Evolutionary conservation across 1,140 invertebrate genomes (phyloP).

Genomic region (Pinna nobilis): DNA sequence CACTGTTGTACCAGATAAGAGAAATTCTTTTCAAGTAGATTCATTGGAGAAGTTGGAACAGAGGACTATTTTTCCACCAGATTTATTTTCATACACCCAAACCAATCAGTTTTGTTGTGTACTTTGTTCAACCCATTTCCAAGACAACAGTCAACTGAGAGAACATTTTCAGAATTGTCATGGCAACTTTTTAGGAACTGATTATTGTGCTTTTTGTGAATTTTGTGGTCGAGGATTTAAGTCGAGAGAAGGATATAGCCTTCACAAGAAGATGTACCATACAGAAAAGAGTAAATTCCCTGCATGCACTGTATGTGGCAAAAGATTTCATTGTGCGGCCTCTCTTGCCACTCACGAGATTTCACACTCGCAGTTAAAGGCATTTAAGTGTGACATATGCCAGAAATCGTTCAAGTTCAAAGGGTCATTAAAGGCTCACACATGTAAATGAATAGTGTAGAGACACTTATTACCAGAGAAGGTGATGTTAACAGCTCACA

Average conservation of each 20-base stretch:
- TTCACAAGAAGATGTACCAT: constrained; percentile 11
- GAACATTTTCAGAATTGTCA: background rate
- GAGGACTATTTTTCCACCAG: no score
- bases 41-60: no score
- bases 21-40: no score
- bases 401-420: background rate
- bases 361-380: background rate
- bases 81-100: no score
- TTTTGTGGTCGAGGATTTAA: constrained; percentile 16
- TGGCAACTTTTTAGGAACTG: background rate
- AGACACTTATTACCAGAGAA: no score
- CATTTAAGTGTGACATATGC: constrained; percentile 4
- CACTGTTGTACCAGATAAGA: no score
- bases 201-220: background rate
- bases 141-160: background rate
- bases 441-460: no score
- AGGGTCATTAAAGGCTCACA: no score
- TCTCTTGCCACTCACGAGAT: background rate
- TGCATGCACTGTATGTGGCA: background rate
- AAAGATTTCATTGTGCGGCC: constrained; percentile 6
- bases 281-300: constrained; percentile 4
- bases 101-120: no score
- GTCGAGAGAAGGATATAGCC: constrained; percentile 1
- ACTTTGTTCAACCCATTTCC: background rate
- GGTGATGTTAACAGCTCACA: no score